Percentiles rank a stretch among this genome's conserved stretches.
Evolutionary conservation across 64 coral and sea anemone species (phyloP).

Genomic region (Montipora foliosa): DNA sequence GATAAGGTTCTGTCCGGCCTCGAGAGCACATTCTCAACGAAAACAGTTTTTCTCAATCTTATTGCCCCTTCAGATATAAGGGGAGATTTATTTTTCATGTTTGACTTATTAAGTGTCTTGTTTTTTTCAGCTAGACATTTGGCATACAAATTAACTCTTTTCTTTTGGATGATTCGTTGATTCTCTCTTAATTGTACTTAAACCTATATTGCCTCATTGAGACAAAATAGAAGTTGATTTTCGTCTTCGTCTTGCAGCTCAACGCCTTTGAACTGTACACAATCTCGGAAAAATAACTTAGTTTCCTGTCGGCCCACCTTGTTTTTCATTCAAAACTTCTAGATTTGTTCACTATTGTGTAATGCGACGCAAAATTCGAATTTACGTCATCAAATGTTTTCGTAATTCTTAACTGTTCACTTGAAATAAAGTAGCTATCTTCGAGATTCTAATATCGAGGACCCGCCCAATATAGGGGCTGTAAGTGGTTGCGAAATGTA

Average conservation of each 20-base stretch:
- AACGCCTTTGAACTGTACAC: background rate
- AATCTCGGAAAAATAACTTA: background rate
- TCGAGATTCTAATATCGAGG: background rate
- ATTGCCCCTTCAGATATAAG: background rate
- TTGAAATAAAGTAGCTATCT: background rate
- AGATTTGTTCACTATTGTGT: background rate
- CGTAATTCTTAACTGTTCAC: background rate
- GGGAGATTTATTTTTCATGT: background rate
- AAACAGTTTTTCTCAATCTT: background rate
- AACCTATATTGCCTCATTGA: background rate
- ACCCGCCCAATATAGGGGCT: background rate
- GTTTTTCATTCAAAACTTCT: background rate
- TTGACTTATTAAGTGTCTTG: background rate
- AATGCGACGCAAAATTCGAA: background rate
- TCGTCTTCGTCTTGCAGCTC: background rate
- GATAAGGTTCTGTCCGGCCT: no score
- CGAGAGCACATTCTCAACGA: background rate
- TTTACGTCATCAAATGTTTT: slow-evolving; percentile 8
- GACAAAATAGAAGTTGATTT: background rate
- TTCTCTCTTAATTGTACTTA: background rate
- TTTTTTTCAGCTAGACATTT: background rate
- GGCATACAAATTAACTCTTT: background rate
- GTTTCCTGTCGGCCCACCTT: background rate
- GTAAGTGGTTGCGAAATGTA: background rate
- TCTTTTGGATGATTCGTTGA: slow-evolving; percentile 8